phyloP scores from a whole-genome alignment of 2,113 vertebrate species.

The Macroglossus sobrinus region DNA sequence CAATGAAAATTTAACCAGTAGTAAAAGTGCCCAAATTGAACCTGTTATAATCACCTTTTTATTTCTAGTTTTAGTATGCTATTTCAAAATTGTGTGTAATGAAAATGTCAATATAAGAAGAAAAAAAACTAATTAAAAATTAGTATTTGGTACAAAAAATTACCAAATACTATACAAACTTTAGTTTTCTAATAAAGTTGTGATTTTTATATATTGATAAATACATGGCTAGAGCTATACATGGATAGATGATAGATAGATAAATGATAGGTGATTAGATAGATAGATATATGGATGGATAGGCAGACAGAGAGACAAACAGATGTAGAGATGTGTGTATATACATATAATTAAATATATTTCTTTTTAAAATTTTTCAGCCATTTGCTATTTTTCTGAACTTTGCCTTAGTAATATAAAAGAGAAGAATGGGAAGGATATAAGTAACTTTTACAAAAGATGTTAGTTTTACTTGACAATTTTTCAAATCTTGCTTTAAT shows the following conservation, averaged over 20 bases:
- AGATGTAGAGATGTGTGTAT: background rate
- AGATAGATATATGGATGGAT: no score
- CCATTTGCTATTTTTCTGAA: background rate
- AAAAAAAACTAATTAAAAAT: background rate
- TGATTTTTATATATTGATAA: background rate
- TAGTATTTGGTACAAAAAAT: background rate
- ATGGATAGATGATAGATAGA: background rate
- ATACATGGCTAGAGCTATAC: background rate
- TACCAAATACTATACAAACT: background rate
- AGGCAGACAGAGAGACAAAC: no score
- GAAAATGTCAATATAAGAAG: background rate
- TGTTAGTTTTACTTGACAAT: constrained; percentile 79
- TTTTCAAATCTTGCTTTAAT: constrained; percentile 82
- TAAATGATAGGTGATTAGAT: background rate
- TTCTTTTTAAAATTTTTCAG: background rate
- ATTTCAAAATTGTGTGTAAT: background rate
- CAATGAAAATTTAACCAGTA: background rate
- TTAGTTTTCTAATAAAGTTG: background rate
- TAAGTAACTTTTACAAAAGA: background rate
- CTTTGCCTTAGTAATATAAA: background rate
- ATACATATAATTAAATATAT: background rate
- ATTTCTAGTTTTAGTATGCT: background rate
- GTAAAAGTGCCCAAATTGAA: background rate
- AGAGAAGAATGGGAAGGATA: background rate
- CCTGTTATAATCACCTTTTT: background rate